A percentile compares a stretch with the other conserved stretches of the same genome.
These are phyloP conservation scores for Temnopleurus reevesii DNA, from an alignment of 53 echinoderm and acorn worm species.

Conservation along the genomic window DNA sequence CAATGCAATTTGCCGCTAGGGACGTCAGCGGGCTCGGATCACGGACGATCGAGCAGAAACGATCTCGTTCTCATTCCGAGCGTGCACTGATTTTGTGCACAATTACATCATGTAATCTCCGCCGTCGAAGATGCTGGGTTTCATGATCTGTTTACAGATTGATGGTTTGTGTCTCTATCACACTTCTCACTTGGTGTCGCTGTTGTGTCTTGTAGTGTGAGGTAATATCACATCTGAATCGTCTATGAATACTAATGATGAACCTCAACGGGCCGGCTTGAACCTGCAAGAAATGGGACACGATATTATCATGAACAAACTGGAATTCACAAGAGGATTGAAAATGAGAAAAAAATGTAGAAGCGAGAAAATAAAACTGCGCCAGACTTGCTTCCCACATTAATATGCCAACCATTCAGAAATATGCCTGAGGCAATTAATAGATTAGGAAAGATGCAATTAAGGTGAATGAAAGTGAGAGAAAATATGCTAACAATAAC, in stretches of 20 bases:
- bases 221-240: not conserved
- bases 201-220: not conserved
- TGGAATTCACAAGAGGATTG: not conserved
- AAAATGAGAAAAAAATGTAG: too few species aligned
- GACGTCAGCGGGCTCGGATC: not conserved
- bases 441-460: too few species aligned
- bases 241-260: not conserved
- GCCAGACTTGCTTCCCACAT: not conserved
- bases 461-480: not conserved
- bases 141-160: slow-evolving; percentile 27
- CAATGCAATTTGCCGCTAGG: slow-evolving; percentile 32
- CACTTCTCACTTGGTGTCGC: not conserved
- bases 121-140: not conserved
- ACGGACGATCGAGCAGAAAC: not conserved
- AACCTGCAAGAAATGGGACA: not conserved
- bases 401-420: not conserved
- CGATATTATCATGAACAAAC: too few species aligned
- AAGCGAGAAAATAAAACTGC: too few species aligned
- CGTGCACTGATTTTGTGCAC: slow-evolving; percentile 30
- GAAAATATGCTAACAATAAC: too few species aligned
- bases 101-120: slow-evolving; percentile 23
- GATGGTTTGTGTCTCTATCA: not conserved
- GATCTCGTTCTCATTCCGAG: not conserved
- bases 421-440: not conserved
- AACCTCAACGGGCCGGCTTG: not conserved